These are phyloP conservation scores for Hartigia nigra DNA, from an alignment of 2,888 invertebrate species.

Conservation along the genomic window DNA sequence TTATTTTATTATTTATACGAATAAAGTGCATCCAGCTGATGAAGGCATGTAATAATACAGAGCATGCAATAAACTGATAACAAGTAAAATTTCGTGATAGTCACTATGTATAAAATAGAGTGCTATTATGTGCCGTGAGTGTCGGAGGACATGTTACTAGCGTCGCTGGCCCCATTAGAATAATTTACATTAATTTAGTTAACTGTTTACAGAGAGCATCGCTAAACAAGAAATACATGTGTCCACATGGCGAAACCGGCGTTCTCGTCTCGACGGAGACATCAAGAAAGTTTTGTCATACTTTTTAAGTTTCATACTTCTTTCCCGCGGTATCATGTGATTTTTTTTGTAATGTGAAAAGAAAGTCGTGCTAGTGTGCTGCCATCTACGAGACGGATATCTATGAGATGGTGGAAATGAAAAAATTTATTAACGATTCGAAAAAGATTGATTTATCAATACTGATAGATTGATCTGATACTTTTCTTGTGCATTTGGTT, in stretches of 20 bases:
- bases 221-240: slow-evolving; percentile 11
- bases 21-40: neutral
- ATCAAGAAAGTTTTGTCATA: neutral
- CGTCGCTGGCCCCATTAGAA: slow-evolving; percentile 45
- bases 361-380: neutral
- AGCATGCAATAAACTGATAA: neutral
- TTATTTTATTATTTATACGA: neutral
- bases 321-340: neutral
- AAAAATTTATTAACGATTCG: neutral
- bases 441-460: neutral
- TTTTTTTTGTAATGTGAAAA: neutral
- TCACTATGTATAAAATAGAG: neutral
- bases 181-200: slow-evolving; percentile 53
- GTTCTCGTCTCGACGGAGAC: neutral
- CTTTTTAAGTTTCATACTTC: neutral
- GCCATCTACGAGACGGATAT: neutral
- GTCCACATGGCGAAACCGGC: neutral
- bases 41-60: neutral
- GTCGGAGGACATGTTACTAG: neutral
- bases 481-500: neutral
- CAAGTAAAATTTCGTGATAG: neutral
- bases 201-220: slow-evolving; percentile 44
- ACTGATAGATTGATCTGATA: neutral
- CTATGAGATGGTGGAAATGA: neutral
- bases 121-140: neutral